Percentiles rank a stretch among this genome's conserved stretches.
Conservation (phyloP, 1,140 invertebrate genomes). For the Drosophila lini region DNA sequence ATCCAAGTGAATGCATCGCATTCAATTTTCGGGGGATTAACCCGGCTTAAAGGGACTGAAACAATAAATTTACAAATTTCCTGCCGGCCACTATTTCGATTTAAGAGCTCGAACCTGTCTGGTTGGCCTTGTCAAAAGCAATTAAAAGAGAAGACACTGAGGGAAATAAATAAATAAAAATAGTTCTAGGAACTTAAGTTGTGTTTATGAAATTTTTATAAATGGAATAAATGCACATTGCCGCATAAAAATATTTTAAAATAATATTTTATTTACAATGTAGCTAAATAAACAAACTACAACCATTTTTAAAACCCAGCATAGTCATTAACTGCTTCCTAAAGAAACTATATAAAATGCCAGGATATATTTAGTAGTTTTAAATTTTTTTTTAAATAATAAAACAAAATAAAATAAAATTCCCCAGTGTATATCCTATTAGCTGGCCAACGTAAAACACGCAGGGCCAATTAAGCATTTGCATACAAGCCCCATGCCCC, state of each 20-base stretch:
- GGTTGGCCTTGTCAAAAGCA: slow-evolving; percentile 20
- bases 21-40: slow-evolving; percentile 24
- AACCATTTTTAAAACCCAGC: not conserved
- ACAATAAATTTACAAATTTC: slow-evolving; percentile 12
- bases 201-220: not conserved
- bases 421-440: slow-evolving; percentile 1
- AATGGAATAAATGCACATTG: not conserved
- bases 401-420: not conserved
- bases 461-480: slow-evolving; percentile 44
- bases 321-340: too few species aligned
- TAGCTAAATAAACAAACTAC: not conserved
- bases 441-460: slow-evolving; percentile 1
- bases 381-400: too few species aligned
- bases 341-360: too few species aligned
- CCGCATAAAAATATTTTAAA: too few species aligned
- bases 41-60: slow-evolving; percentile 12
- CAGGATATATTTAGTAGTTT: too few species aligned
- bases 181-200: too few species aligned
- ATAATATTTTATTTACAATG: not conserved
- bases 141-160: slow-evolving; percentile 11
- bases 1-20: slow-evolving; percentile 24
- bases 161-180: too few species aligned
- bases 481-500: slow-evolving; percentile 29
- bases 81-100: not conserved
- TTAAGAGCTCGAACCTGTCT: not conserved